Conservation (phyloP, 2,797 vertebrate genomes). For the Lagocephalus sceleratus region DNA sequence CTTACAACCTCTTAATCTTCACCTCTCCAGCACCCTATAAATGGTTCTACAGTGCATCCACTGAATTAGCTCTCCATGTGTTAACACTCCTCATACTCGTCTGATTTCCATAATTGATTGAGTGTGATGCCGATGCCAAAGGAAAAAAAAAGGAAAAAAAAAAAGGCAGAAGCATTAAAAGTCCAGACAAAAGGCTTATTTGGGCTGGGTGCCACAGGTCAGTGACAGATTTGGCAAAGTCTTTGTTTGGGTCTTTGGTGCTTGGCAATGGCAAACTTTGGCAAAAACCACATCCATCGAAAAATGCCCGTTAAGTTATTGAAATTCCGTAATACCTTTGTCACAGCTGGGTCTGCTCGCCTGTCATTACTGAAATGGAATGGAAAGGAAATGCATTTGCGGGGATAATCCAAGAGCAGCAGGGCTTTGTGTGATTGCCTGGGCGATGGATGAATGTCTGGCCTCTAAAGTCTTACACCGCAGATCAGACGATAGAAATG, state of each 20-base stretch:
- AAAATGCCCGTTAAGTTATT: slow-evolving; percentile 25
- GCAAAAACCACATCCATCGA: not conserved
- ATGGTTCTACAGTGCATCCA: slow-evolving; percentile 38
- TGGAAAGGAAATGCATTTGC: slow-evolving; percentile 55
- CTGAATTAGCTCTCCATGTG: slow-evolving; percentile 52
- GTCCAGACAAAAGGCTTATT: slow-evolving; percentile 41
- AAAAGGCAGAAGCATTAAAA: slow-evolving; percentile 54
- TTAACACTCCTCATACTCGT: slow-evolving; percentile 54
- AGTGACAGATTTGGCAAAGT: slow-evolving; percentile 41
- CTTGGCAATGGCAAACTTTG: slow-evolving; percentile 51
- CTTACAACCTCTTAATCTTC: slow-evolving; percentile 45
- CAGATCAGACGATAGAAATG: slow-evolving; percentile 40
- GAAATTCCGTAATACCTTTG: slow-evolving; percentile 45
- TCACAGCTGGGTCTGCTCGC: slow-evolving; percentile 36
- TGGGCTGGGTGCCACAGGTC: slow-evolving; percentile 38
- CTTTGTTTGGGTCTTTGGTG: slow-evolving; percentile 57
- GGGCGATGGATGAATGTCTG: slow-evolving; percentile 51
- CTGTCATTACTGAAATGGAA: slow-evolving; percentile 62
- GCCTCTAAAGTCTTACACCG: slow-evolving; percentile 46
- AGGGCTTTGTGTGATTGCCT: slow-evolving; percentile 54
- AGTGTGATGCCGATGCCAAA: slow-evolving; percentile 52
- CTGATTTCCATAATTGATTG: slow-evolving; percentile 72
- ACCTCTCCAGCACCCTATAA: slow-evolving; percentile 44
- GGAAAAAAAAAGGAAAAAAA: slow-evolving; percentile 12
- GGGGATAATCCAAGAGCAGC: slow-evolving; percentile 58